Evolutionary conservation across 2,113 vertebrate species (phyloP).

Genomic region (Urocynchramus pylzowi): DNA sequence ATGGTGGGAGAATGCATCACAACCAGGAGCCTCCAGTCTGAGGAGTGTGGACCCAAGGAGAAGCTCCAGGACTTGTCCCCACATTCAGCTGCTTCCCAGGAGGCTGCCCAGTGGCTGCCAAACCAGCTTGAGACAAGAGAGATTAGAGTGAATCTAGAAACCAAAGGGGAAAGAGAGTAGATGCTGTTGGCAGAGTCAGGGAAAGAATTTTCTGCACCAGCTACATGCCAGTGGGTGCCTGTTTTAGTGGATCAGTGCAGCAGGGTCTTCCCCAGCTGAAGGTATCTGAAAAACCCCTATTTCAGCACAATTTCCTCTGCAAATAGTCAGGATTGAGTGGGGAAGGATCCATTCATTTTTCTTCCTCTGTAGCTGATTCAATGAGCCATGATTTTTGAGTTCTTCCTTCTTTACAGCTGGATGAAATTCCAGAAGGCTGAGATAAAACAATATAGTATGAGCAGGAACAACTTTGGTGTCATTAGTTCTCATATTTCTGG

Average conservation of each 20-base stretch:
- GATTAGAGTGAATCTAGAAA: neutral
- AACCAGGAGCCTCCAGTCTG: neutral
- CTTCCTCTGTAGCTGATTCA: neutral
- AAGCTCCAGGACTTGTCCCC: neutral
- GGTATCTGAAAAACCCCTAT: neutral
- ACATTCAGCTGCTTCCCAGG: neutral
- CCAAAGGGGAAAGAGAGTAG: neutral
- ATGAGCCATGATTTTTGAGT: constrained; percentile 12
- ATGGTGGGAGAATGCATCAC: rapidly evolving
- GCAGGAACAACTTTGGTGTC: neutral
- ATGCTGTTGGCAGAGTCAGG: neutral
- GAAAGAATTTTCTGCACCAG: neutral
- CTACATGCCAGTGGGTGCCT: neutral
- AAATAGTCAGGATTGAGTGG: neutral
- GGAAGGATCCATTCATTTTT: constrained; percentile 1
- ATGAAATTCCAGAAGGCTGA: neutral
- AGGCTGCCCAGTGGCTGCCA: neutral
- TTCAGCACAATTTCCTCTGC: constrained; percentile 28
- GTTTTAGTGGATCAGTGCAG: neutral
- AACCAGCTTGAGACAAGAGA: neutral
- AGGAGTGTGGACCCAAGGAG: rapidly evolving
- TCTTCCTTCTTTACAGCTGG: constrained; percentile 2
- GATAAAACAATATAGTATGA: neutral
- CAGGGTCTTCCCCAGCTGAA: neutral
- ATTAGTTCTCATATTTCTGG: neutral